Evolutionary conservation across 2,113 vertebrate genomes (phyloP), one percentile per base, ranked within the genome.

Genomic region (Peucedramus taeniatus): DNA sequence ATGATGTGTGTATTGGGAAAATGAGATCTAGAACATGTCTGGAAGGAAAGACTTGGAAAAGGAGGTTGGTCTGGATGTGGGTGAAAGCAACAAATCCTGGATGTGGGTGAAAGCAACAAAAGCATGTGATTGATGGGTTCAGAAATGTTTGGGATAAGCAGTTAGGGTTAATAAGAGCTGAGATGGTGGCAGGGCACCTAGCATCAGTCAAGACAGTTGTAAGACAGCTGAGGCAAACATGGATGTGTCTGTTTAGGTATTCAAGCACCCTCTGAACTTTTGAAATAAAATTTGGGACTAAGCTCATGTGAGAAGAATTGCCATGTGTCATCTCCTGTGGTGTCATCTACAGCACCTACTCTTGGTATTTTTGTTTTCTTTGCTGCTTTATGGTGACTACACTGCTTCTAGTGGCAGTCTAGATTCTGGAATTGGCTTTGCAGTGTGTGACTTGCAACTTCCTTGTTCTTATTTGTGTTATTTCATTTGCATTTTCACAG

Each of bases 291-390:
- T 71, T 27, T 71, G 63, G 4, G 17, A 28, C 53, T 56, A 37
- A 75, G 10, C 10, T 87, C 1, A 1, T 4, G 8, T 47, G 81
- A 63, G 16, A 54, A 50, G 37, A 17, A 19, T 57, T 13, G 19
- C 20, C 6, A 3, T 5, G 3, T 53, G n/a, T 83, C 53, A n/a
- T 15, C 13, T 72, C 14, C 15, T 39, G 35, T 12, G 0, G 0
- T 42, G 17, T 61, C 68, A 70, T 81, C 44, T 26, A 33, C 15
- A 44, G 19, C 10, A 31, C 44, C 44, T 4, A 0, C 13, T 56
- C 15, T 31, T 65, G 18, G 9, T 65, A 4, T 51, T 87, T 47
- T 5, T 56, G 39, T 28, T 54, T 15, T 82, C 5, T 64, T 74
- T 59, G 40, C 8, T 74, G 66, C 64, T 83, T 2, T 54, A 2